These are phyloP conservation scores for Ctenomys sociabilis DNA, from an alignment of 2,113 vertebrate species.

Conservation along the genomic window DNA sequence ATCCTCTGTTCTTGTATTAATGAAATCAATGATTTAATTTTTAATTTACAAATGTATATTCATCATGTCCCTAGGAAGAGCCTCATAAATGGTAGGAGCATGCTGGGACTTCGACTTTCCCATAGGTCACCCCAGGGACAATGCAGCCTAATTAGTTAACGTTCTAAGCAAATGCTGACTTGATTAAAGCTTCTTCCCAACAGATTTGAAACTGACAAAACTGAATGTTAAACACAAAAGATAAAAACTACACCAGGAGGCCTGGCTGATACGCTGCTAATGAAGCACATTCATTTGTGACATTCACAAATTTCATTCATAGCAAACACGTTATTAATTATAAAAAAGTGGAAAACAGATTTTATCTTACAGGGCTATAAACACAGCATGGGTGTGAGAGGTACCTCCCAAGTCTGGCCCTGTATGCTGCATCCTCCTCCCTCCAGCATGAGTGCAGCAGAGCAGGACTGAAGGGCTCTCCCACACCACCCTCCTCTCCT, in stretches of 20 bases:
- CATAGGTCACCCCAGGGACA: not conserved
- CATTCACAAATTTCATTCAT: not conserved
- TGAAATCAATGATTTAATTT: not conserved
- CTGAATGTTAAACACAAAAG: not conserved
- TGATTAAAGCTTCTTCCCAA: conserved; percentile 33
- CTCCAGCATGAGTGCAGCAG: not conserved
- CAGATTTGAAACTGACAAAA: conserved; percentile 15
- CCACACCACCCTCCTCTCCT: not conserved
- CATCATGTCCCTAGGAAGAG: not conserved
- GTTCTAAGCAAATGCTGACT: not conserved
- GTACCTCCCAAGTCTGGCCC: not conserved
- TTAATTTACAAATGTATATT: not conserved
- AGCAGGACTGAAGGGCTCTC: not conserved
- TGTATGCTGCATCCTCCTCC: not conserved
- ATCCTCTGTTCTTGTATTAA: not conserved
- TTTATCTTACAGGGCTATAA: not conserved
- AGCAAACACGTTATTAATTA: not conserved
- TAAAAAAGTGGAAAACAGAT: not conserved
- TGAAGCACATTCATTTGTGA: not conserved
- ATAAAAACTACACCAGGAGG: not conserved
- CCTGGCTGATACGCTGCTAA: not conserved
- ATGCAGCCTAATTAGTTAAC: not conserved
- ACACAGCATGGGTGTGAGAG: not conserved
- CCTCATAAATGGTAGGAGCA: not conserved
- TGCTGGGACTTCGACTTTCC: not conserved